Evolutionary conservation across 2,113 vertebrate genomes (phyloP).

Genomic region (Corythaixoides concolor): DNA sequence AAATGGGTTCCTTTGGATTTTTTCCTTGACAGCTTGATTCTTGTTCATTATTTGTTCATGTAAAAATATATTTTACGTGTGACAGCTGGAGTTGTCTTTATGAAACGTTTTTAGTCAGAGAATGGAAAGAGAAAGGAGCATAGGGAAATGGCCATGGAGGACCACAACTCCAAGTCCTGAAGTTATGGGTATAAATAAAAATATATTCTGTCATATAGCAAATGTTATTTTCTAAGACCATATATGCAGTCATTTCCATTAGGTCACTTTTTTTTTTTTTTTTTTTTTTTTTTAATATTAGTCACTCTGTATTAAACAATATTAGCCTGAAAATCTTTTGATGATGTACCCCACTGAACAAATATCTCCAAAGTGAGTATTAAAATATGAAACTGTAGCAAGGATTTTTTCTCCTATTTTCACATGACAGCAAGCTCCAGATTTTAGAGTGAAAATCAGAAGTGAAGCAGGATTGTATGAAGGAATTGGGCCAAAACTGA

Average conservation of each 20-base stretch:
- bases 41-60: not conserved
- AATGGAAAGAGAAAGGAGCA: not conserved
- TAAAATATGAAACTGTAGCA: not conserved
- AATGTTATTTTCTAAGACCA: not conserved
- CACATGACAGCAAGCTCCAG: not conserved
- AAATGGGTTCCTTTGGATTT: not conserved
- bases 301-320: not conserved
- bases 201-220: not conserved
- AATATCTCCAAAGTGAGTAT: not conserved
- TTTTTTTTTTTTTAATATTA: not conserved
- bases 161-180: not conserved
- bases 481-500: constrained; percentile 35
- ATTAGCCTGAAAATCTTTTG: not conserved
- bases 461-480: constrained; percentile 9
- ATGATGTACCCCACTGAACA: not conserved
- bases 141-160: not conserved
- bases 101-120: not conserved
- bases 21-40: not conserved
- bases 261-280: not conserved
- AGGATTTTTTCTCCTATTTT: constrained; percentile 28
- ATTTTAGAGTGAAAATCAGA: constrained; percentile 4
- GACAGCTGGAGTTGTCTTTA: not conserved
- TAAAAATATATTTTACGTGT: not conserved
- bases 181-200: not conserved
- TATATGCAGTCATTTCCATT: not conserved